Evolutionary conservation across 92 coral and sea anemone genomes (phyloP).

Genomic region (Isaurus tuberculatus): DNA sequence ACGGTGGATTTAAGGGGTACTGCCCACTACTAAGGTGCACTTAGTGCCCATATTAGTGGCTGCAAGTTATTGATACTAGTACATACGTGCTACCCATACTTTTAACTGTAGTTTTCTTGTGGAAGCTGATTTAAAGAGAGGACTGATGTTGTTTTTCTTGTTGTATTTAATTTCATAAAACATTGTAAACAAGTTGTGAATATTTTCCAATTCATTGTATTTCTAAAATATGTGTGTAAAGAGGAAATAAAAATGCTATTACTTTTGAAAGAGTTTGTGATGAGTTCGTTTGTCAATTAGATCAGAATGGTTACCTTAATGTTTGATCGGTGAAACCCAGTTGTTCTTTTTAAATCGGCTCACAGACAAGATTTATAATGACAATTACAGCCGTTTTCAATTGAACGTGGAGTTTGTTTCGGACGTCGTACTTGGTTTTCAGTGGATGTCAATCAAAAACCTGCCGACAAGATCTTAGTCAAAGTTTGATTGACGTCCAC

Average conservation of each 20-base stretch:
- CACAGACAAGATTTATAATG: neutral
- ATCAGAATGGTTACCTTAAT: neutral
- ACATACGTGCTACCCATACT: no score
- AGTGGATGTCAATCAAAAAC: no score
- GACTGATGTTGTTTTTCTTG: neutral
- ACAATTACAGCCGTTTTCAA: neutral
- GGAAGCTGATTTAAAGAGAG: constrained; percentile 41
- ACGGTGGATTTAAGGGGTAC: no score
- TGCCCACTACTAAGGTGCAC: no score
- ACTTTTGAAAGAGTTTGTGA: neutral
- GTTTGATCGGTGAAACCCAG: neutral
- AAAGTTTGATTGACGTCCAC: no score
- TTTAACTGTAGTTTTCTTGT: neutral
- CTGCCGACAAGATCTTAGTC: no score
- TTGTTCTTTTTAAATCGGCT: constrained; percentile 34
- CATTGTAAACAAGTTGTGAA: neutral
- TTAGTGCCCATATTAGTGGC: no score
- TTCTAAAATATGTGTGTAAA: no score
- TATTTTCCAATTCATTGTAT: neutral
- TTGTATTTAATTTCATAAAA: neutral
- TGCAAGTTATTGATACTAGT: no score
- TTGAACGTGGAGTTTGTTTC: no score
- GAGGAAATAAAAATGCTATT: constrained; percentile 19
- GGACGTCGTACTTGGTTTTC: no score
- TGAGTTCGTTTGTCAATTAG: neutral